phyloP scores from a whole-genome alignment of 2,797 vertebrate species.

The Sphaeramia orbicularis region DNA sequence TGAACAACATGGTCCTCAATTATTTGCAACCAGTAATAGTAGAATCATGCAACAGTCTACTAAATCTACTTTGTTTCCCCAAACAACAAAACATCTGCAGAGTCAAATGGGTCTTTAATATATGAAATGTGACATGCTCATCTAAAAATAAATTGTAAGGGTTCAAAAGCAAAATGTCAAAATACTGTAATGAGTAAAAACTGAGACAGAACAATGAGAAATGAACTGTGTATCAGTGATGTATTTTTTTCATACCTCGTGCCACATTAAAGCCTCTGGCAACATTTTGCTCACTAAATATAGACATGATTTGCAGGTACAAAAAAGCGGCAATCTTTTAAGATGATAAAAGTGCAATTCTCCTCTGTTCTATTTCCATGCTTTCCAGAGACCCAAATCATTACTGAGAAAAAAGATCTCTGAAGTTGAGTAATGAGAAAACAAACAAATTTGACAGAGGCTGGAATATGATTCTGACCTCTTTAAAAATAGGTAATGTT shows the following conservation, averaged over 20 bases:
- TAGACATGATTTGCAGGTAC: conserved; percentile 71
- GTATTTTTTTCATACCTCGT: conserved; percentile 31
- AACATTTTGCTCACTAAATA: conserved; percentile 68
- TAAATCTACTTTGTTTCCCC: background rate
- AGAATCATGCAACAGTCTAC: background rate
- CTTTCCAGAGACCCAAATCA: conserved; percentile 53
- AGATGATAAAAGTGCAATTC: conserved; percentile 70
- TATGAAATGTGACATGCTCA: conserved; percentile 16
- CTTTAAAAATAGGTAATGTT: conserved; percentile 67
- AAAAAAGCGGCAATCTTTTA: conserved; percentile 57
- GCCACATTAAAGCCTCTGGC: conserved; percentile 63
- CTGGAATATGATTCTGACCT: conserved; percentile 44
- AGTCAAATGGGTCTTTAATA: background rate
- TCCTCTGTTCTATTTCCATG: conserved; percentile 75
- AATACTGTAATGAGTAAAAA: conserved; percentile 10
- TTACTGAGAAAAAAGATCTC: conserved; percentile 31
- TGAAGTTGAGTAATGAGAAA: conserved; percentile 69
- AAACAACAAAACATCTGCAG: conserved; percentile 7
- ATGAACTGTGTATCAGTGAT: conserved; percentile 28
- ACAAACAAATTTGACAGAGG: conserved; percentile 65
- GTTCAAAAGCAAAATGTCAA: conserved; percentile 33
- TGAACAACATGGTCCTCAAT: conserved; percentile 35
- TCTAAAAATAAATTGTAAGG: conserved; percentile 36
- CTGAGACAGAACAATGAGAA: conserved; percentile 28
- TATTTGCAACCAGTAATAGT: background rate